Base-by-base conservation (phyloP, 92 coral and sea anemone species). In the Heteractis magnifica region DNA sequence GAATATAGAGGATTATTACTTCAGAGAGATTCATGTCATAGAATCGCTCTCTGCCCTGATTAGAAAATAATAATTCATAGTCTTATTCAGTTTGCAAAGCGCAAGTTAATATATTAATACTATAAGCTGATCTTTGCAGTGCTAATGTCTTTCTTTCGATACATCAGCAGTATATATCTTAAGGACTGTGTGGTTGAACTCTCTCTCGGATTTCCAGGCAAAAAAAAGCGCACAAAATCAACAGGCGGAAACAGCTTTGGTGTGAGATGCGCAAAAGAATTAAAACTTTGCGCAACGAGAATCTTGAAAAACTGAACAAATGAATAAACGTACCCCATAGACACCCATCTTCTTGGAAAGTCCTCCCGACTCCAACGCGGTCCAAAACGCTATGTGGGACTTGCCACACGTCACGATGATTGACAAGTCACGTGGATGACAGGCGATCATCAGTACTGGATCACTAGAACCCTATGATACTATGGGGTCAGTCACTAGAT, bases 381-480 rank as follows among this genome's bases (percentile, higher is more conserved):
- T 87, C 96, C 96, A 92, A 84, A 92, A 92, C 20, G 96, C 96
- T 55, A 92, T 92, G 82, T 92, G 96, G 4, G 96, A 87, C 83
- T 92, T 92, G 64, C 96, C 96, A 58, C 96, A 92, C 2, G 93
- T 81, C 51, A 92, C 96, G 71, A 92, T 83, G 53, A 87, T 62
- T 26, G 76, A 81, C 48, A 82, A 86, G 88, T 92, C 93, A 62
- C 76, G 78, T 44, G 93, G 96, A 62, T 87, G 80, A 68, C 81
- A 83, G 19, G 86, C 89, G 8, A 90, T 79, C 55, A 72, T 90
- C 34, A 92, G 82, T 0, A 92, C 96, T 16, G 96, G 88, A 72
- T 92, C 96, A 56, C 90, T 90, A 23, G 92, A 89, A 16, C 90
- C 96, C 96, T 92, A 79, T 51, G 19, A 21, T 34, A 34, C 44